Base-by-base conservation (phyloP, 2,113 vertebrate genomes). In the Tricholaema leucomelas region DNA sequence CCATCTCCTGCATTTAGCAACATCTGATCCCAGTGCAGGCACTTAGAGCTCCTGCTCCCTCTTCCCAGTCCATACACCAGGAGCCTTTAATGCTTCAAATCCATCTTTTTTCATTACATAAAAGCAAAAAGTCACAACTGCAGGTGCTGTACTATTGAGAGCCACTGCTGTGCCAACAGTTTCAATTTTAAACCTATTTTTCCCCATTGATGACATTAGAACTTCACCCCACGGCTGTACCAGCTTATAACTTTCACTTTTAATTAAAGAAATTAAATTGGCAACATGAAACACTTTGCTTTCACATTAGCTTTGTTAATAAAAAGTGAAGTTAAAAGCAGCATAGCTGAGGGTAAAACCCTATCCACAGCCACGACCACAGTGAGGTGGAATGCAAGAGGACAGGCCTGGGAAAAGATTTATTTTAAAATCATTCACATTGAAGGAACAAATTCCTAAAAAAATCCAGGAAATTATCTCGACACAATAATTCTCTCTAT, bases 231-330 rank as follows among this genome's bases (percentile, higher is more conserved):
- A 96, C 96, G 96, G 97, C 97, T 94, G 94, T 94, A 74, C 64
- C 92, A 93, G 96, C 90, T 96, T 97, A 94, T 96, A 97, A 97
- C 95, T 97, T 97, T 96, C 97, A 95, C 96, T 97, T 98, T 97
- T 98, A 98, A 98, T 98, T 98, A 97, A 98, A 97, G 92, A 97
- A 97, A 96, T 97, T 96, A 97, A 97, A 97, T 91, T 94, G 92
- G 97, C 95, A 97, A 97, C 95, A 97, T 96, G 96, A 97, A 97
- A 97, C 96, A 96, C 95, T 94, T 97, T 94, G 81, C 97, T 95
- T 97, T 93, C 92, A 93, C 94, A 89, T 96, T 94, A 97, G 81
- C 84, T 96, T 97, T 96, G 96, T 96, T 97, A 97, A 98, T 97
- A 96, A 97, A 96, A 97, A 95, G 93, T 94, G 86, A 56, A 96